Evolutionary conservation across 2,888 invertebrate species (phyloP), one percentile per base, ranked within the genome.

Genomic region (Acleris sparsana): DNA sequence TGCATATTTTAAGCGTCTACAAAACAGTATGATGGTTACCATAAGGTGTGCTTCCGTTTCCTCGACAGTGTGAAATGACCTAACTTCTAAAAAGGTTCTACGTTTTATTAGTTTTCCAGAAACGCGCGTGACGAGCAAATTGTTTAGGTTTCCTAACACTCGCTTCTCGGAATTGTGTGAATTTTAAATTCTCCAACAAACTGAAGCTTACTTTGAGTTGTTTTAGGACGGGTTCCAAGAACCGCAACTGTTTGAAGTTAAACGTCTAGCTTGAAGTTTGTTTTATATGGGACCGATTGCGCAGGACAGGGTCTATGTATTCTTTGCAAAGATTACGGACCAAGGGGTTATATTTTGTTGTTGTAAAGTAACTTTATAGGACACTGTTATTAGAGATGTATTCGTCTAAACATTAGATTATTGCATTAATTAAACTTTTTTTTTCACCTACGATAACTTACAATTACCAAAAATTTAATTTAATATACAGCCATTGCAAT

Each of bases 111-210:
- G 60, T 49, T 64, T 65, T 25, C 64, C 39, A 43, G 60, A 55
- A 64, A 53, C 64, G 48, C 53, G 59, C 64, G 64, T 65, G 60
- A 60, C 64, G 55, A 48, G 48, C 55, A 65, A 65, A 65, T 65
- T 60, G 64, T 59, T 63, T 22, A 53, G 63, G 58, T 53, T 53
- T 46, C 57, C 39, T 58, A 48, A 58, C 58, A 44, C 13, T 33
- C n/a, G 22, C 39, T 64, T 59, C 64, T 59, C 16, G 53, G 48
- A 48, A 63, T 58, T 49, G 64, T 55, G 60, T 60, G 60, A 60
- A 65, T 65, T 60, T 65, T 65, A 51, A 60, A 65, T 65, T 60
- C n/a, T 55, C 49, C 25, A 60, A 60, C 60, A 65, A 55, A 59
- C 59, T 49, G 60, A 18, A 58, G 58, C 53, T 58, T 48, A 64